Base-by-base conservation (phyloP, 2,797 vertebrate species). In the Serranus cabrilla region DNA sequence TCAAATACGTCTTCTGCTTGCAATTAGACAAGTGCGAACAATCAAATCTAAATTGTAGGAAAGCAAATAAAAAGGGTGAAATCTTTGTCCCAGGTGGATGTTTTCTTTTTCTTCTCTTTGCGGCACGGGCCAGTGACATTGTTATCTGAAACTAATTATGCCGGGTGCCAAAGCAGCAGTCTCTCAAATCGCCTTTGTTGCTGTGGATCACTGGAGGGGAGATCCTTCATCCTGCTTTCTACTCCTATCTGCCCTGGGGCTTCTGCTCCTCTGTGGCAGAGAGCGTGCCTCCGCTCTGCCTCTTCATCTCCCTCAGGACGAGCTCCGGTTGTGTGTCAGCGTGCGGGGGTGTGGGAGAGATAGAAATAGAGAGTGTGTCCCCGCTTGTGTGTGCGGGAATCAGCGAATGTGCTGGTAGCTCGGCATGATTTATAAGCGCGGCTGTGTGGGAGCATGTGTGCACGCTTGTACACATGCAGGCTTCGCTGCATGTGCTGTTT, bases 131-230 rank as follows among this genome's bases (percentile, higher is more conserved):
- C 62, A 82, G 57, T 71, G 71, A 83, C 86, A 80, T 72, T 87
- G 82, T 87, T 90, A 91, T 92, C 86, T 85, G 69, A 88, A 91
- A 87, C 82, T 89, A 91, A 92, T 93, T 91, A 88, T 84, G 70
- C 73, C 21, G 58, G 40, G 70, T 84, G 80, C 80, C 76, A 84
- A 80, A 88, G 87, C 87, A 78, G 82, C 59, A 77, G 79, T 80
- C 68, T 78, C 69, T 86, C 49, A 79, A 87, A 82, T 85, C 68
- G 73, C 80, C 91, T 92, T 92, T 87, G 87, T 91, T 83, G 84
- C 82, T 74, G 77, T 73, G 82, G 81, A 89, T 91, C 80, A 89
- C 86, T 89, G 81, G 83, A 92, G 88, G 81, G 82, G 71, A 88
- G 89, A 90, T 87, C 73, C 88, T 87, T 90, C 86, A 89, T 91